Evolutionary conservation across 2,797 vertebrate genomes (phyloP), one percentile per base, ranked within the genome.

Genomic region (Pantherophis vulpinus): DNA sequence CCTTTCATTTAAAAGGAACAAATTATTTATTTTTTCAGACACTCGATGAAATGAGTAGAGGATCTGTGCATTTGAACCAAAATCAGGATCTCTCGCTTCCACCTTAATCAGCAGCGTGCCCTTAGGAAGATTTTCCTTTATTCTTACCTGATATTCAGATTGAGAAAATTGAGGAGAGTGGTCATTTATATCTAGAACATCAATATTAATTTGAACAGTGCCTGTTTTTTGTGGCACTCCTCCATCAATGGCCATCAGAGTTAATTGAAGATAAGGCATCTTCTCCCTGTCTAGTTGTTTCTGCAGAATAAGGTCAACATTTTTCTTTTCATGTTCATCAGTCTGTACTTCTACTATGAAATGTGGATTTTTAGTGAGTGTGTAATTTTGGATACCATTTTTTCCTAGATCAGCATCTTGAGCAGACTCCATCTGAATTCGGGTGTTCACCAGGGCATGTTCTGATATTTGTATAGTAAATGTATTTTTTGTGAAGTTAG

Each of bases 341-440:
- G 93, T 86, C 32, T 79, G 70, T 79, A 79, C 32, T 94, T 95
- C 95, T 2, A 96, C 87, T 93, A 95, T 95, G 79, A 97, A 92
- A 20, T 88, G 92, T 91, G 97, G 97, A 94, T 97, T 91, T 42
- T 94, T 89, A 95, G 96, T 97, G 47, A 96, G 92, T 95, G 74
- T 79, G 4, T 79, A 79, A 23, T 79, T 96, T 70, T 96, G 96
- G 74, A 97, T 95, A 91, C 94, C 20, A 56, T 97, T 97, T n/a
- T 54, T 93, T 32, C 97, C 97, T 88, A 96, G 91, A 66, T 97
- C 97, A 60, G 95, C 95, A 42, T 97, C 97, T 87, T 97, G 96
- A 29, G 98, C 98, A 5, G 90, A 96, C 91, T 98, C 98, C 70
- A 93, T 58, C 42, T 27, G 92, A 54, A 93, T 87, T 37, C 2